A percentile compares a stretch with the other conserved stretches of the same genome.
Evolutionary conservation across 1,140 invertebrate species (phyloP).

Genomic region (Meloidogyne hapla): DNA sequence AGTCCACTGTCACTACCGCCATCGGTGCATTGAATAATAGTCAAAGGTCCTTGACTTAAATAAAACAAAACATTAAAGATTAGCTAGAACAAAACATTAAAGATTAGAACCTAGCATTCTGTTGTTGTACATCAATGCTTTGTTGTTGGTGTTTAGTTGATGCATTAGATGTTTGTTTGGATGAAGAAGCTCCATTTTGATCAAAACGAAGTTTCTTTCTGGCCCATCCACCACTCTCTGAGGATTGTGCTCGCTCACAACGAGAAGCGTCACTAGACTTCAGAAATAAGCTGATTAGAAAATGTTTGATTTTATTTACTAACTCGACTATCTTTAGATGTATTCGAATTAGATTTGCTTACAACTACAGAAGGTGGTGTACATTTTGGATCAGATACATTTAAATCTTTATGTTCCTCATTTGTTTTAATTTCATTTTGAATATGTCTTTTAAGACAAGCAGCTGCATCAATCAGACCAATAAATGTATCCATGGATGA

Average conservation of each 20-base stretch:
- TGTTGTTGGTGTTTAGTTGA: neutral
- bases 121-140: neutral
- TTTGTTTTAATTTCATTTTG: constrained; percentile 45
- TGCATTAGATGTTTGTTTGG: neutral
- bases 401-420: neutral
- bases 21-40: constrained; percentile 49
- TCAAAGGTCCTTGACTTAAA: constrained; percentile 23
- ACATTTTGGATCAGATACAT: neutral
- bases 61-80: neutral
- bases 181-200: neutral
- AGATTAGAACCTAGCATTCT: neutral
- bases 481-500: constrained; percentile 37
- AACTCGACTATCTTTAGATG: constrained; percentile 9
- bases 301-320: neutral
- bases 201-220: constrained; percentile 1
- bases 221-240: neutral
- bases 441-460: constrained; percentile 54
- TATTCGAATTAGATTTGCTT: constrained; percentile 13
- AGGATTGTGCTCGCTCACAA: constrained; percentile 8
- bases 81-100: neutral
- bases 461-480: constrained; percentile 53
- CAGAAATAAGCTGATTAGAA: neutral
- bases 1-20: constrained; percentile 42
- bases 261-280: constrained; percentile 7
- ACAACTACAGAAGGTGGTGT: constrained; percentile 6